Percentiles rank a stretch among this genome's conserved stretches.
Evolutionary conservation across 2,888 invertebrate genomes (phyloP).

Genomic region (Drosophila yooni): DNA sequence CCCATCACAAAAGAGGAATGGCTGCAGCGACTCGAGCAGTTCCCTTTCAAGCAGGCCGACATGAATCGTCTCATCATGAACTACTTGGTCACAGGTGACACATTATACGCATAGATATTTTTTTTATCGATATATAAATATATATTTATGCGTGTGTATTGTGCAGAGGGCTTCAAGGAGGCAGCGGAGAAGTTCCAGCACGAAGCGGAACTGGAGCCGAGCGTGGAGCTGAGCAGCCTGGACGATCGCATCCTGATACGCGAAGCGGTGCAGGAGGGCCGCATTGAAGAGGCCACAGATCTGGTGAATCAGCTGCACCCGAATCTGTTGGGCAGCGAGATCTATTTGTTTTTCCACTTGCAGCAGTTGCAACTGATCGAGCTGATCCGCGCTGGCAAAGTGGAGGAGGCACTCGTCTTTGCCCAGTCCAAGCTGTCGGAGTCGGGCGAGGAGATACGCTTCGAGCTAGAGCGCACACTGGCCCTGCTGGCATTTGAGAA

Average conservation of each 20-base stretch:
- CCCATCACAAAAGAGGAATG: slow-evolving; percentile 84
- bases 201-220: slow-evolving; percentile 94
- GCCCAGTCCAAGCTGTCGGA: slow-evolving; percentile 95
- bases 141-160: not conserved
- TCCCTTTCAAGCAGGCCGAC: slow-evolving; percentile 94
- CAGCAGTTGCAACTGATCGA: slow-evolving; percentile 87
- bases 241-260: slow-evolving; percentile 96
- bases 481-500: slow-evolving; percentile 98
- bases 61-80: slow-evolving; percentile 99
- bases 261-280: slow-evolving; percentile 96
- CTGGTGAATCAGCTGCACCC: slow-evolving; percentile 97
- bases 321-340: slow-evolving; percentile 96
- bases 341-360: slow-evolving; percentile 97
- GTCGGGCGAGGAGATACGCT: slow-evolving; percentile 90
- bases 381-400: slow-evolving; percentile 87
- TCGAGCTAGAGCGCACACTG: slow-evolving; percentile 96
- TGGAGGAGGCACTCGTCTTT: slow-evolving; percentile 93
- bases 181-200: slow-evolving; percentile 98
- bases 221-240: slow-evolving; percentile 92
- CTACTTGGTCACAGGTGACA: slow-evolving; percentile 96
- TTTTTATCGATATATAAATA: not conserved
- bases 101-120: not conserved
- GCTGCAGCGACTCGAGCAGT: slow-evolving; percentile 83
- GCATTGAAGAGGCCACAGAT: slow-evolving; percentile 96
- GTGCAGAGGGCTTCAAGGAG: slow-evolving; percentile 95